These are phyloP conservation scores for Sturmia bella DNA, from an alignment of 2,888 invertebrate genomes.

Conservation along the genomic window DNA sequence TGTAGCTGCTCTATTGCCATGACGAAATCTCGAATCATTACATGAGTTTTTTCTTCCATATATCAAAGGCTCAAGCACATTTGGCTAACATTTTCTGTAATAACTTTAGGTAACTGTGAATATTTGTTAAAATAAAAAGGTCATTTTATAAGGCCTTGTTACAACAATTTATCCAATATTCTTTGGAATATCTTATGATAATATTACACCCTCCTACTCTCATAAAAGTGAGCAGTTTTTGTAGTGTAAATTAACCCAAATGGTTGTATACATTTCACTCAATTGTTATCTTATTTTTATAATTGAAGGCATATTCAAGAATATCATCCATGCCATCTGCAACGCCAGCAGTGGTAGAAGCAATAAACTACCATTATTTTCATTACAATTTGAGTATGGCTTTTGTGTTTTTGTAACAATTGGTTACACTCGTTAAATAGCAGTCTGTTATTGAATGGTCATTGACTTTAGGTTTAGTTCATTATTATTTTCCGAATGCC, in stretches of 20 bases:
- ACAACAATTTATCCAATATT: constrained; percentile 22
- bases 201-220: not conserved
- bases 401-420: constrained; percentile 15
- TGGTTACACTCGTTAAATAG: constrained; percentile 20
- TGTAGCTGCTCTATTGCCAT: not conserved
- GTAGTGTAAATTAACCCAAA: not conserved
- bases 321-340: constrained; percentile 5
- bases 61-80: not conserved
- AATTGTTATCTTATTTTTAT: constrained; percentile 22
- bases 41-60: constrained; percentile 25
- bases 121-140: constrained; percentile 4
- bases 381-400: not conserved
- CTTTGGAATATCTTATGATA: not conserved
- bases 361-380: not conserved
- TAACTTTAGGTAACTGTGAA: not conserved
- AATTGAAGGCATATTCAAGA: constrained; percentile 23
- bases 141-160: constrained; percentile 2
- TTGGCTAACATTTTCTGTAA: not conserved
- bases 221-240: not conserved
- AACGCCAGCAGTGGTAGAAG: not conserved
- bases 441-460: constrained; percentile 16
- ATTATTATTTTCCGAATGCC: not conserved
- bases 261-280: not conserved
- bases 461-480: constrained; percentile 11
- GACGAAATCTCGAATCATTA: not conserved